Evolutionary conservation across 2,113 vertebrate species (phyloP), one percentile per base, ranked within the genome.

Genomic region (Cyanoramphus novaezelandiae): DNA sequence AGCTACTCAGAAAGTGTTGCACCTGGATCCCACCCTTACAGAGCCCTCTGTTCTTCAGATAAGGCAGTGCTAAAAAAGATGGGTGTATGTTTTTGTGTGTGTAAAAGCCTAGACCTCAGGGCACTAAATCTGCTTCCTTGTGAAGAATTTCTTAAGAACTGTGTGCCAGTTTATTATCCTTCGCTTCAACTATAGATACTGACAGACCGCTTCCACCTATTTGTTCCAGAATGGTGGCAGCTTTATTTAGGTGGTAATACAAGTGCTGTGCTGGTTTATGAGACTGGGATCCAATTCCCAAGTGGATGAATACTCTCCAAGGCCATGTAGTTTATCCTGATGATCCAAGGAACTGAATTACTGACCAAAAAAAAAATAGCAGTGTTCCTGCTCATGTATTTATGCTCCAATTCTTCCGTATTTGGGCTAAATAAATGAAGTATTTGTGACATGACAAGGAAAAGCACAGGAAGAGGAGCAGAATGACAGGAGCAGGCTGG

Each of bases 161-260:
- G 8, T 43, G 33, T 85, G 67, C 72, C 75, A 70, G 82, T 89
- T 95, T 78, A 82, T 87, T 96, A 96, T 90, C 92, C 31, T 6
- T 72, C 0, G 0, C 83, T 90, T 95, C 70, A 74, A 3, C 60
- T 92, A 57, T 53, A 57, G 24, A 63, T 93, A 81, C 86, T 80
- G 94, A 89, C 52, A 95, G 82, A 71, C 87, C 92, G 50, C 91
- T 90, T 93, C 75, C 77, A 92, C 82, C 84, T 97, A 57, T 96
- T 97, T 95, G 93, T 98, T 97, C 94, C 79, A 91, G 92, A 82
- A 91, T 92, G 94, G 68, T 83, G 86, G 97, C 88, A 95, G 86
- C 76, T 97, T 97, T 97, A 93, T 90, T 96, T 94, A 90, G 88
- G 93, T 89, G 91, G 91, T 96, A 95, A 97, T 79, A 94, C 85